Percentiles rank a stretch among this genome's conserved stretches.
These are phyloP conservation scores for Perizoma flavofasciatum DNA, from an alignment of 2,888 invertebrate species.

Conservation along the genomic window DNA sequence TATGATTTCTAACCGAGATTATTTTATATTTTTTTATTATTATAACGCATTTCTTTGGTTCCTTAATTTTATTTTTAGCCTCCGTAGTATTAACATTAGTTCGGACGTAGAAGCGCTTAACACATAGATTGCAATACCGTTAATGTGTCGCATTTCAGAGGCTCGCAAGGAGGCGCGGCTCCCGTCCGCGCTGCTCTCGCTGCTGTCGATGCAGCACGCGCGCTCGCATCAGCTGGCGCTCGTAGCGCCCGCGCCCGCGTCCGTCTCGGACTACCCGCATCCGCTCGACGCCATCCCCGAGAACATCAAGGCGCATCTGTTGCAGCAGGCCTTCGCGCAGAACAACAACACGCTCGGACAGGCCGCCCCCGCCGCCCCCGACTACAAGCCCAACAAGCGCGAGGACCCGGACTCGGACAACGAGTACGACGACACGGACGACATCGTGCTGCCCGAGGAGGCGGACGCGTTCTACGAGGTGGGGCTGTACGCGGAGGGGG, in stretches of 20 bases:
- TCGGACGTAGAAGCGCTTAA: conserved; percentile 74
- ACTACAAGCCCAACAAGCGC: conserved; percentile 56
- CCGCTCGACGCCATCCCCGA: conserved; percentile 53
- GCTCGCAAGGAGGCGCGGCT: conserved; percentile 68
- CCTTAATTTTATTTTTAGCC: conserved; percentile 82
- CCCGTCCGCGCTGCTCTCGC: conserved; percentile 76
- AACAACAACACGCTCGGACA: conserved; percentile 60
- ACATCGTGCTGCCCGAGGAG: conserved; percentile 79
- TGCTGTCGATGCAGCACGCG: conserved; percentile 68
- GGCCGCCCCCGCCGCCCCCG: conserved; percentile 35
- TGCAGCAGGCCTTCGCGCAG: conserved; percentile 65
- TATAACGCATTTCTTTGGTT: conserved; percentile 84
- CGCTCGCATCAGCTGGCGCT: conserved; percentile 51
- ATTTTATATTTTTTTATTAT: conserved; percentile 66
- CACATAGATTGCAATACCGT: conserved; percentile 75
- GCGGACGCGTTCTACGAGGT: conserved; percentile 59
- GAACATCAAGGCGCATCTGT: conserved; percentile 63
- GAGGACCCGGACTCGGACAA: conserved; percentile 75
- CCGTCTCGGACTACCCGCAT: conserved; percentile 44
- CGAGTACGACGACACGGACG: conserved; percentile 80
- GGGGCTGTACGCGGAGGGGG: background rate
- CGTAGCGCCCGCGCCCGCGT: conserved; percentile 44
- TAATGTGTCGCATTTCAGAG: conserved; percentile 79
- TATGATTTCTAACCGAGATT: conserved; percentile 79
- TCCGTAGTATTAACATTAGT: conserved; percentile 82